These are phyloP conservation scores for Temnothorax ravouxi DNA, from an alignment of 2,888 invertebrate species.

Conservation along the genomic window DNA sequence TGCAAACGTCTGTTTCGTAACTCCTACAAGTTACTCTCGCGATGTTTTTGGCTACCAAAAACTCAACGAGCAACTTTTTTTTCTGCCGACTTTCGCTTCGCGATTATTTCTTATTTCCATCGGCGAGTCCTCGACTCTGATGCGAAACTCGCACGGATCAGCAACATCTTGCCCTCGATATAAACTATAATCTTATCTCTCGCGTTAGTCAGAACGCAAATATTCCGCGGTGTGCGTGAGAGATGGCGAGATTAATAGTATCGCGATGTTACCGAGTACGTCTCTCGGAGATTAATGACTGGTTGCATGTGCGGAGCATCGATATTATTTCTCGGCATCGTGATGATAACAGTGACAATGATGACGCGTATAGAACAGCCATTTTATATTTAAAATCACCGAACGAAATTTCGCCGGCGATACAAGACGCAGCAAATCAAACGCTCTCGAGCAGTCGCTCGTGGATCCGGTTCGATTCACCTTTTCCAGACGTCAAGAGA, in stretches of 20 bases:
- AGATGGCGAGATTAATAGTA: constrained; percentile 55
- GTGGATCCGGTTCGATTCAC: constrained; percentile 76
- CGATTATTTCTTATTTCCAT: not conserved
- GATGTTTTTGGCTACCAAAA: not conserved
- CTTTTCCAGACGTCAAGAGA: constrained; percentile 73
- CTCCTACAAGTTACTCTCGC: not conserved
- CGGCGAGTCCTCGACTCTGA: constrained; percentile 62
- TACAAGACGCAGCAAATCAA: constrained; percentile 64
- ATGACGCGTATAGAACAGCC: not conserved
- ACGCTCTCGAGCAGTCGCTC: constrained; percentile 60
- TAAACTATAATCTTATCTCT: constrained; percentile 73
- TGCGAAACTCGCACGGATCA: constrained; percentile 68
- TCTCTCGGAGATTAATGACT: constrained; percentile 37
- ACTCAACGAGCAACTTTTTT: constrained; percentile 11
- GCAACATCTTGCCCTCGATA: constrained; percentile 56
- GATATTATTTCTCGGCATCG: not conserved
- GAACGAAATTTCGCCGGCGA: constrained; percentile 67
- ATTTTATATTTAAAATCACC: not conserved
- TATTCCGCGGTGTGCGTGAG: constrained; percentile 55
- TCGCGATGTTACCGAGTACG: constrained; percentile 33
- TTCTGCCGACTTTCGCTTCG: not conserved
- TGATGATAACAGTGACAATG: not conserved
- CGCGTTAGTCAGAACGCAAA: constrained; percentile 72
- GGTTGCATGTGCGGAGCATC: not conserved
- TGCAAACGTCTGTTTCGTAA: constrained; percentile 6